Base-by-base conservation (phyloP, 2,113 vertebrate genomes). In the Nycticryphes semicollaris region DNA sequence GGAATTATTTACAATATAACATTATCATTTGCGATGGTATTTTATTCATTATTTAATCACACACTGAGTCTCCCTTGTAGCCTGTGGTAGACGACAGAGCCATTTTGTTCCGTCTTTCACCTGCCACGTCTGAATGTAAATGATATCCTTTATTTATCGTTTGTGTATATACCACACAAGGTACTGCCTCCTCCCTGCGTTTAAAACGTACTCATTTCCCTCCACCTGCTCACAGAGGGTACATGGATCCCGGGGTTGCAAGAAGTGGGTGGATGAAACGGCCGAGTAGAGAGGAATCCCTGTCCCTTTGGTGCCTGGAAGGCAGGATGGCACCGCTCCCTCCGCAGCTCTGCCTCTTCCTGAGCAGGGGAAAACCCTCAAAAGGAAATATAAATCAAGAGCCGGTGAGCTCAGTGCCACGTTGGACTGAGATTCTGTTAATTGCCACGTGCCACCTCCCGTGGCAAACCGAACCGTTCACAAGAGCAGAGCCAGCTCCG, bases 11-110 rank as follows among this genome's bases (percentile, higher is more conserved):
- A 96, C 89, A 91, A 33, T 94, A 66, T 51, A 93, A 88, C 73
- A 77, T 95, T 93, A 93, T 90, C 59, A 63, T 87, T 90, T 94
- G 95, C 10, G 1, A 95, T 83, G 43, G 81, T 96, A 89, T 96
- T 93, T 94, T 93, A 96, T 96, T 94, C 93, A 97, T 96, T 93
- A 87, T 95, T 94, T 93, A 96, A 94, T 97, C 89, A 17, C 93
- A 84, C 51, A 68, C 73, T 67, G 81, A 45, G 88, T 48, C 76
- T 89, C 70, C 57, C 50, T 54, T 39, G 69, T n/a, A 88, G 84
- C 62, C 67, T 20, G 1, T 83, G 54, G 67, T 50, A 93, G 75
- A 54, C 3, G 0, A 53, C 21, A 39, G 20, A 78, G 75, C n/a
- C 85, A n/a, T 89, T 97, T 88, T 96, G 92, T 87, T 90, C 80